Conservation (phyloP, 2,797 vertebrate species). For the Furcifer pardalis region DNA sequence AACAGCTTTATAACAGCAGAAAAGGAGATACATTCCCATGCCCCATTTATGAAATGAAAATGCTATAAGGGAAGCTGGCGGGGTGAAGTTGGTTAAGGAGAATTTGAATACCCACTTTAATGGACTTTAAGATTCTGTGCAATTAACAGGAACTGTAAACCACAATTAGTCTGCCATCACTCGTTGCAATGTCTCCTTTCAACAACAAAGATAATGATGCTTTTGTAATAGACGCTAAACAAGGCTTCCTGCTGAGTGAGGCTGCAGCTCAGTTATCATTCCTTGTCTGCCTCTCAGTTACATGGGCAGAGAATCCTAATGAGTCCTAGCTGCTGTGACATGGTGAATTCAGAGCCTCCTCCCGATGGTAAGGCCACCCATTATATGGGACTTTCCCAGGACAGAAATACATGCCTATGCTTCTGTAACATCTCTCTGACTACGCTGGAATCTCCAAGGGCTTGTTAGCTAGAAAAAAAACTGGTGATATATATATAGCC, state of each 20-base stretch:
- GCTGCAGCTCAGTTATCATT: slow-evolving; percentile 45
- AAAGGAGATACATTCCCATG: not conserved
- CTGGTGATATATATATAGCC: not conserved
- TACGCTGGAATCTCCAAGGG: not conserved
- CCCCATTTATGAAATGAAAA: not conserved
- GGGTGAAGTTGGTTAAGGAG: slow-evolving; percentile 11
- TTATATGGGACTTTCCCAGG: not conserved
- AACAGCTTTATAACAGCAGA: slow-evolving; percentile 19
- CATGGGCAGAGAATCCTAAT: slow-evolving; percentile 46
- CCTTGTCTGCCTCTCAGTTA: slow-evolving; percentile 48
- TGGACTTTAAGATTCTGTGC: slow-evolving; percentile 52
- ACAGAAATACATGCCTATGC: not conserved
- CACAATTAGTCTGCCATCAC: slow-evolving; percentile 64
- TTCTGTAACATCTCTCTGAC: slow-evolving; percentile 34
- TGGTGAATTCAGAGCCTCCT: slow-evolving; percentile 18
- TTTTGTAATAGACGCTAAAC: slow-evolving; percentile 64
- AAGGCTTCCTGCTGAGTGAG: slow-evolving; percentile 60
- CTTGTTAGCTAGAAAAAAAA: not conserved
- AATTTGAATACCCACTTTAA: slow-evolving; percentile 4
- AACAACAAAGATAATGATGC: slow-evolving; percentile 56
- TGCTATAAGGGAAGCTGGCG: slow-evolving; percentile 10
- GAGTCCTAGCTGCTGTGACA: slow-evolving; percentile 9
- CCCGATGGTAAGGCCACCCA: slow-evolving; percentile 11
- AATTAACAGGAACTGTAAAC: slow-evolving; percentile 50
- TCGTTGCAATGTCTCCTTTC: slow-evolving; percentile 57